These are phyloP conservation scores for Meta bourneti DNA, from an alignment of 2,888 invertebrate genomes.

Conservation along the genomic window DNA sequence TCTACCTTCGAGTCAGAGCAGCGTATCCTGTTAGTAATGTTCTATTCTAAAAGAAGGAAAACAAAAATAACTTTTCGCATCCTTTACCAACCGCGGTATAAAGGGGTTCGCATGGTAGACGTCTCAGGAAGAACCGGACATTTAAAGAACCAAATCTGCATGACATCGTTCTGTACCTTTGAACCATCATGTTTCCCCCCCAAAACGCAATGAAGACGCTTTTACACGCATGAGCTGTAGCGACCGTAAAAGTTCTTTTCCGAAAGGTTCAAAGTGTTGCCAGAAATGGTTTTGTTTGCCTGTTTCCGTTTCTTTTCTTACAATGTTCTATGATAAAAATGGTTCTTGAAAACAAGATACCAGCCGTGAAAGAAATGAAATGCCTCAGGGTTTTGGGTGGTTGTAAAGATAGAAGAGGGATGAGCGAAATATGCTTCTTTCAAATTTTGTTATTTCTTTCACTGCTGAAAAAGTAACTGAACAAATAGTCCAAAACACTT, in stretches of 20 bases:
- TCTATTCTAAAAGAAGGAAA: constrained; percentile 23
- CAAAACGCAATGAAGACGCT: neutral
- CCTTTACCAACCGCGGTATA: constrained; percentile 29
- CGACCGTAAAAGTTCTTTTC: neutral
- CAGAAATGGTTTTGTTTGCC: neutral
- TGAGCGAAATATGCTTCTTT: no score
- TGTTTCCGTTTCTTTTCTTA: neutral
- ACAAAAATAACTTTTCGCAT: constrained; percentile 40
- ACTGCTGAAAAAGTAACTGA: no score
- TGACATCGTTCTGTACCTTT: constrained; percentile 30
- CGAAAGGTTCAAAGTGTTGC: neutral
- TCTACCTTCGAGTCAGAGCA: neutral
- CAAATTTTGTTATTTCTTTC: no score
- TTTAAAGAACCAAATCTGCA: constrained; percentile 19
- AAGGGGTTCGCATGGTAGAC: neutral
- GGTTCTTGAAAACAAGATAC: neutral
- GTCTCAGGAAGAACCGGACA: constrained; percentile 40
- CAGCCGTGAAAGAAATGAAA: no score
- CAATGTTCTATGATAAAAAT: neutral
- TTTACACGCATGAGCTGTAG: neutral
- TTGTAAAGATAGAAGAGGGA: no score
- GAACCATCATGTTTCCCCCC: neutral
- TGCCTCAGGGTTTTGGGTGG: no score
- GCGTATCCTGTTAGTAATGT: constrained; percentile 30
- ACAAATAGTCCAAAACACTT: no score